Percentiles rank a stretch among this genome's conserved stretches.
Conservation (phyloP, 2,113 vertebrate genomes). For the Apistogramma diplotaenia region DNA sequence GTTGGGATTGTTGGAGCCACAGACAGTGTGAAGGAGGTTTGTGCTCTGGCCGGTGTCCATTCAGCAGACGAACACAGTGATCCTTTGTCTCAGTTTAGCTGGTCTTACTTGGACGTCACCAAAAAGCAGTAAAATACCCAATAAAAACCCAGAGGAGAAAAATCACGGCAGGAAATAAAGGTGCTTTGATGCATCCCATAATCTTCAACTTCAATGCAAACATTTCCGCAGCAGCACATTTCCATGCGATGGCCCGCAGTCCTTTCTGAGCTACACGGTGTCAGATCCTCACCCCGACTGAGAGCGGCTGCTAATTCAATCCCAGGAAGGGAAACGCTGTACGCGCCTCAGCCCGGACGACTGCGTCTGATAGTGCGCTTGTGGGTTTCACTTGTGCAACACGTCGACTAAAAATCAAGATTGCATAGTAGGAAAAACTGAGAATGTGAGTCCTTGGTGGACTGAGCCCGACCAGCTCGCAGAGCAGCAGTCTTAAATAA, state of each 20-base stretch:
- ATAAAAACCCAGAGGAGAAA: constrained; percentile 26
- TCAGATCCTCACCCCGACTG: neutral
- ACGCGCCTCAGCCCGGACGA: neutral
- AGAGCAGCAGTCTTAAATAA: neutral
- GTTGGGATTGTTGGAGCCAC: constrained; percentile 28
- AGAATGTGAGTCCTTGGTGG: neutral
- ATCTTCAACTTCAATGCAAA: neutral
- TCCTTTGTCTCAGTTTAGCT: constrained; percentile 54
- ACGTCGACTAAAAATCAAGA: neutral
- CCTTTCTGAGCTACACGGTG: neutral
- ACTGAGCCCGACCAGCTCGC: neutral
- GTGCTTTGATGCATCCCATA: neutral
- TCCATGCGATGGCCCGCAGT: neutral
- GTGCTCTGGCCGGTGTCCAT: constrained; percentile 43
- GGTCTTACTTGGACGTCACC: neutral
- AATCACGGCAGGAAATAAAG: neutral
- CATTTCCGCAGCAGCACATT: neutral
- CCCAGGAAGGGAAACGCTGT: neutral
- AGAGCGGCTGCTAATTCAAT: constrained; percentile 23
- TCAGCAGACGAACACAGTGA: constrained; percentile 45
- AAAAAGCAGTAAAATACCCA: constrained; percentile 22
- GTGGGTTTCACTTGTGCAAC: constrained; percentile 5
- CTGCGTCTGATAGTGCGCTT: neutral
- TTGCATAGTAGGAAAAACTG: neutral
- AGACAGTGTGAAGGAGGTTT: constrained; percentile 16